Evolutionary conservation across 1,140 invertebrate genomes (phyloP).

Genomic region (Antheraea pernyi): DNA sequence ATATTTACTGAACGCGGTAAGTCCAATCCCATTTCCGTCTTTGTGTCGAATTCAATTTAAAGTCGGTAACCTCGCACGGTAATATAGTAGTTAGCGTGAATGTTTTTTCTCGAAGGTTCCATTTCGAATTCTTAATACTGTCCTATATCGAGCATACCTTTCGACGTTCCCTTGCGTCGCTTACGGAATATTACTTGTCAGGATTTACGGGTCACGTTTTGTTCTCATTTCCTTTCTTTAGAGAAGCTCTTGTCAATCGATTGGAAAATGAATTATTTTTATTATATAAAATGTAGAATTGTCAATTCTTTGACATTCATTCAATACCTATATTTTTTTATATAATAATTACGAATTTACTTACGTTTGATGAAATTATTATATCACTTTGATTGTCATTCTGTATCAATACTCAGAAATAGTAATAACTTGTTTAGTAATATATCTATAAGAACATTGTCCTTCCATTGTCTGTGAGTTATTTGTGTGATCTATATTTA

Average conservation of each 20-base stretch:
- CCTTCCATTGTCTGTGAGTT: too few species aligned
- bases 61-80: neutral
- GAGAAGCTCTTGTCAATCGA: neutral
- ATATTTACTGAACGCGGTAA: neutral
- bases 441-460: too few species aligned
- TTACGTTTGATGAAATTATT: too few species aligned
- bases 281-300: neutral
- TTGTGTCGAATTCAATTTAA: conserved; percentile 3
- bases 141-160: neutral
- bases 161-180: neutral
- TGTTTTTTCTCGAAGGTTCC: conserved; percentile 1
- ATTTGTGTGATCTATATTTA: too few species aligned
- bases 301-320: neutral
- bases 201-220: conserved; percentile 2
- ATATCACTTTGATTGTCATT: too few species aligned
- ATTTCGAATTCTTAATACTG: conserved; percentile 5
- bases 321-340: neutral
- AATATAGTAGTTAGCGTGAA: conserved; percentile 1
- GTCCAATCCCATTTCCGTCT: neutral
- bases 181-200: conserved; percentile 1
- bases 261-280: neutral
- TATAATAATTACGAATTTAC: neutral
- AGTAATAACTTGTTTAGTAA: too few species aligned
- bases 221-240: neutral
- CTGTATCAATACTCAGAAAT: too few species aligned